phyloP scores from a whole-genome alignment of 2,113 vertebrate species.

The Abramis brama region DNA sequence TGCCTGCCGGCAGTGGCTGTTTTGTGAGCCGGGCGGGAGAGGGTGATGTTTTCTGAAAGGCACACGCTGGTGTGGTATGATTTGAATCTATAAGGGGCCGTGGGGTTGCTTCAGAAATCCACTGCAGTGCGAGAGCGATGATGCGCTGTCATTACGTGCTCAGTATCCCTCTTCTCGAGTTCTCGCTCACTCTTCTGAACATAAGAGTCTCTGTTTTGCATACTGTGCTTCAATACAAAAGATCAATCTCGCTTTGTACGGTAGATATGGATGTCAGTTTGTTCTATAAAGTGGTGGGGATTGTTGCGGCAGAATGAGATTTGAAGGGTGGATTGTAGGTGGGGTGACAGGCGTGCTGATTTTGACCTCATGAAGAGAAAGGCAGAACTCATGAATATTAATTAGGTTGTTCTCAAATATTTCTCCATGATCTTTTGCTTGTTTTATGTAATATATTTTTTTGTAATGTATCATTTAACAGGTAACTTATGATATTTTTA shows the following conservation, averaged over 20 bases:
- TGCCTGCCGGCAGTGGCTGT: constrained; percentile 20
- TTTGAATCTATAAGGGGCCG: constrained; percentile 21
- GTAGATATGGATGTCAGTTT: not conserved
- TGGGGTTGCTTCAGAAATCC: not conserved
- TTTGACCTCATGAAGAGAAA: constrained; percentile 1
- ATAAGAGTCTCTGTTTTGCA: not conserved
- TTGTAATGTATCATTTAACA: too few species aligned
- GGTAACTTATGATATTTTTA: too few species aligned
- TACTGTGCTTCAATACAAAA: constrained; percentile 12
- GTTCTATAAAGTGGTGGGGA: not conserved
- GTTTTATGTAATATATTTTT: not conserved
- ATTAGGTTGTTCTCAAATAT: not conserved
- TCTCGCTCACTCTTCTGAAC: not conserved
- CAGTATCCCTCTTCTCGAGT: not conserved
- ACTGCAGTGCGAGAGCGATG: not conserved
- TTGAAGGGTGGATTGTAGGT: not conserved
- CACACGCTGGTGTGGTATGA: constrained; percentile 10
- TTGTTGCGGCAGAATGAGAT: not conserved
- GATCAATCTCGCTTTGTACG: not conserved
- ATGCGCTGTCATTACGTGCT: constrained; percentile 10
- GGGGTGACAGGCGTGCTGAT: not conserved
- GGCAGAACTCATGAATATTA: not conserved
- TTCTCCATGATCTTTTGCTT: not conserved
- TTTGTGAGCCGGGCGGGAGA: constrained; percentile 5
- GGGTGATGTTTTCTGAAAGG: constrained; percentile 37